Base-by-base conservation (phyloP, 2,113 vertebrate species). In the Albula goreensis region DNA sequence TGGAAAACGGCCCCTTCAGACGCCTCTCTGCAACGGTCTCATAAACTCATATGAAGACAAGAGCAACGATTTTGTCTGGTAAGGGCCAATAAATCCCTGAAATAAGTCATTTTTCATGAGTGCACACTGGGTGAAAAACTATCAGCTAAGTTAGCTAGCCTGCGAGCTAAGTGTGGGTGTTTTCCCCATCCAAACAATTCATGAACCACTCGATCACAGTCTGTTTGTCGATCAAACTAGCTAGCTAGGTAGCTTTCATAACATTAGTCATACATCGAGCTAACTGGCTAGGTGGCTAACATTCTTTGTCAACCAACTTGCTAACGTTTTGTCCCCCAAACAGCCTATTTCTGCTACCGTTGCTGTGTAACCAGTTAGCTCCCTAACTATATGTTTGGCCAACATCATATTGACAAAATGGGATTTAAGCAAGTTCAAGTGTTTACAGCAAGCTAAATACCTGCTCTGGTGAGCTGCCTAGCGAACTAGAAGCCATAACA, bases 11-110 rank as follows among this genome's bases (percentile, higher is more conserved):
- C 96, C 97, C 87, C 94, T 97, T 50, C 96, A 95, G 66, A 94
- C 96, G 3, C 97, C 98, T 0, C 95, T 99, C 6, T 98, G 96
- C 94, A 99, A 99, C 91, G 98, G 98, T 83, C 97, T 99, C 79
- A 93, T 98, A 84, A 99, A 99, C 88, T 98, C 98, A 0, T 99
- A 99, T 88, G 98, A 99, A 83, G 98, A 99, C 91, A 99, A 99
- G 93, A 99, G 97, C 96, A 99, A 99, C 94, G 98, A 99, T 82
- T 99, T 99, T 89, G 98, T 99, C 2, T 99, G 98, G 98, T 99
- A 89, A 94, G 98, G 94, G 51, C 22, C 5, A 74, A 1, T 41
- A 41, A 74, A 74, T 9, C n/a, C 70, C 70, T 13, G 6, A 74
- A 74, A 74, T 74, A 74, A 25, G 70, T 22, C 17, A 25, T 74